Conservation (phyloP, 1,140 invertebrate species). For the Drosophila serrata region DNA sequence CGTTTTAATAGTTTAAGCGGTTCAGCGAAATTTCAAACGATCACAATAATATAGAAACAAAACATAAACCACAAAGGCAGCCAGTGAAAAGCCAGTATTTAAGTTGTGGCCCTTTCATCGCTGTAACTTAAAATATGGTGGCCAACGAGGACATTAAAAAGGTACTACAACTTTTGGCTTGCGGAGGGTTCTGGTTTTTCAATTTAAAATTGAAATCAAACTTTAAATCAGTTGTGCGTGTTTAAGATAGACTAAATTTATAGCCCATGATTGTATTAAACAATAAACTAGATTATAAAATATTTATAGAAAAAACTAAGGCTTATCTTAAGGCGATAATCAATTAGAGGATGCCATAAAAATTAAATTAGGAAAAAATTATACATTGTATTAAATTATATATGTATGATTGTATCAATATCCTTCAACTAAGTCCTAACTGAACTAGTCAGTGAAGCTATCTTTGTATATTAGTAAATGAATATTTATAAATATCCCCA, state of each 20-base stretch:
- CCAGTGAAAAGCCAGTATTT: background rate
- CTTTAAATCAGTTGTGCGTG: background rate
- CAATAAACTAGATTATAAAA: background rate
- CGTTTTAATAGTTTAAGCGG: constrained; percentile 53
- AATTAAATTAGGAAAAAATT: background rate
- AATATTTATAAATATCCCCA: too few species aligned
- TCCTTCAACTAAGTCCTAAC: background rate
- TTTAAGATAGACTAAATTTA: background rate
- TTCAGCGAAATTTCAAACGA: constrained; percentile 12
- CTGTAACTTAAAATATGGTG: constrained; percentile 46
- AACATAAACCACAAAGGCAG: background rate
- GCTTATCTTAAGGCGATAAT: background rate
- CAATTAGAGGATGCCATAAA: background rate
- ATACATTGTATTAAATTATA: background rate
- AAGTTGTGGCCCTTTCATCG: background rate
- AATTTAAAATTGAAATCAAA: background rate
- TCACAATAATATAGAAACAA: background rate
- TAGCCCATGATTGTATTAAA: background rate
- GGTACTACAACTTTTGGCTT: constrained; percentile 31
- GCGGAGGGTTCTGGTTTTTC: background rate
- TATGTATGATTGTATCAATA: background rate
- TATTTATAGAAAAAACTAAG: background rate
- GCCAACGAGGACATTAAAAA: constrained; percentile 66
- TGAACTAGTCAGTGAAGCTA: background rate
- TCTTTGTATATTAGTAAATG: too few species aligned